Evolutionary conservation across 2,888 invertebrate genomes (phyloP).

Genomic region (Belgica antarctica): DNA sequence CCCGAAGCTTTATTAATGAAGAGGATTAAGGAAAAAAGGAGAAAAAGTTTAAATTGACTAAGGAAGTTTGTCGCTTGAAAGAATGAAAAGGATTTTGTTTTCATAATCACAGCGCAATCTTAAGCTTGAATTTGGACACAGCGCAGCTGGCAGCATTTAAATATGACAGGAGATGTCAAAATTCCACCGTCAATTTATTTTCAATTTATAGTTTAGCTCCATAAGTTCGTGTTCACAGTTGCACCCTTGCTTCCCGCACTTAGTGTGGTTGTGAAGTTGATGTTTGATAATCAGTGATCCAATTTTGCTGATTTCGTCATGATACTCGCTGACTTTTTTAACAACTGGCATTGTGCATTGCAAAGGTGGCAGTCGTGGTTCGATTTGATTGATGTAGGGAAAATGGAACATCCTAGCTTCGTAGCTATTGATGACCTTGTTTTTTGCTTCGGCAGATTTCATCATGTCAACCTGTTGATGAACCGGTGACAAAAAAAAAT

Average conservation of each 20-base stretch:
- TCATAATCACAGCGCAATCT: no score
- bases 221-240: slow-evolving; percentile 20
- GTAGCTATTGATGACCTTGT: neutral
- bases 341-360: neutral
- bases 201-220: neutral
- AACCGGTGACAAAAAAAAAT: no score
- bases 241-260: slow-evolving; percentile 20
- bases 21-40: slow-evolving; percentile 4
- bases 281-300: slow-evolving; percentile 7
- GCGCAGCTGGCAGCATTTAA: neutral
- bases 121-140: no score
- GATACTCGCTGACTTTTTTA: slow-evolving; percentile 13
- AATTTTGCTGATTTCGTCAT: neutral
- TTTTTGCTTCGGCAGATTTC: neutral
- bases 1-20: neutral
- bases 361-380: neutral
- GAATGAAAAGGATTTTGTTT: no score
- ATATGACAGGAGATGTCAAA: neutral
- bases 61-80: no score
- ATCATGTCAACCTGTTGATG: neutral
- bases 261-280: slow-evolving; percentile 30
- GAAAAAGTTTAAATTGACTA: slow-evolving; percentile 11
- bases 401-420: neutral
- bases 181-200: neutral
- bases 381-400: slow-evolving; percentile 7